Conservation (phyloP, 2,888 invertebrate species). For the Stramonita haemastoma region DNA sequence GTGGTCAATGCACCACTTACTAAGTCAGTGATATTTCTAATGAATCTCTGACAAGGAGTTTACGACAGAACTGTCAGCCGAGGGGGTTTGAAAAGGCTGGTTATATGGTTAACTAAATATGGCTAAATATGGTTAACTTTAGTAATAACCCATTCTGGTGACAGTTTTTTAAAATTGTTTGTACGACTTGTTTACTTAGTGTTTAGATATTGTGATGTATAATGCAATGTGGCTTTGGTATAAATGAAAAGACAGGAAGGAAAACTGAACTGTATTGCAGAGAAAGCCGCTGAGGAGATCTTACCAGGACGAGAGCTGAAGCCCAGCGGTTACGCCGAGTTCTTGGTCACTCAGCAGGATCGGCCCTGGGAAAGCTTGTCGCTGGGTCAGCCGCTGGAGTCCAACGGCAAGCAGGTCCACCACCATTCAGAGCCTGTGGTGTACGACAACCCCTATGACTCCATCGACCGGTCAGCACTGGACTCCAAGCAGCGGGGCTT, state of each 20-base stretch:
- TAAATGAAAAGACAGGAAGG: neutral
- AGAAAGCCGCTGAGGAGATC: slow-evolving; percentile 56
- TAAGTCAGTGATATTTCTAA: too few species aligned
- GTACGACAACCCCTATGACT: slow-evolving; percentile 51
- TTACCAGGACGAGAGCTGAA: slow-evolving; percentile 61
- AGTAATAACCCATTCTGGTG: too few species aligned
- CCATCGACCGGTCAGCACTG: slow-evolving; percentile 1
- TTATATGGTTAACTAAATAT: too few species aligned
- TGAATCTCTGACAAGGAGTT: too few species aligned
- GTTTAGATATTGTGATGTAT: too few species aligned
- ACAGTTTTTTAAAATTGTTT: too few species aligned
- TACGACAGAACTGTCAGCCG: too few species aligned
- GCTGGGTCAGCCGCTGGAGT: slow-evolving; percentile 24
- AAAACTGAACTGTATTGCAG: slow-evolving; percentile 45
- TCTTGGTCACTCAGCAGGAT: slow-evolving; percentile 56
- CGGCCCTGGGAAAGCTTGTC: slow-evolving; percentile 55
- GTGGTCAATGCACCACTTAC: too few species aligned
- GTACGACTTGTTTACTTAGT: too few species aligned
- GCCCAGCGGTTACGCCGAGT: slow-evolving; percentile 62
- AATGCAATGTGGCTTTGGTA: too few species aligned
- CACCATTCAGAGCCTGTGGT: slow-evolving; percentile 34
- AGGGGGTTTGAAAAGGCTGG: too few species aligned
- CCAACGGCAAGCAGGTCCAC: neutral
- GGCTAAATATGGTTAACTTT: too few species aligned
- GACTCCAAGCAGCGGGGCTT: neutral